Conservation (phyloP, 30 jellyfish, hydroid and myxozoan species). For the Clytia hemisphaerica region DNA sequence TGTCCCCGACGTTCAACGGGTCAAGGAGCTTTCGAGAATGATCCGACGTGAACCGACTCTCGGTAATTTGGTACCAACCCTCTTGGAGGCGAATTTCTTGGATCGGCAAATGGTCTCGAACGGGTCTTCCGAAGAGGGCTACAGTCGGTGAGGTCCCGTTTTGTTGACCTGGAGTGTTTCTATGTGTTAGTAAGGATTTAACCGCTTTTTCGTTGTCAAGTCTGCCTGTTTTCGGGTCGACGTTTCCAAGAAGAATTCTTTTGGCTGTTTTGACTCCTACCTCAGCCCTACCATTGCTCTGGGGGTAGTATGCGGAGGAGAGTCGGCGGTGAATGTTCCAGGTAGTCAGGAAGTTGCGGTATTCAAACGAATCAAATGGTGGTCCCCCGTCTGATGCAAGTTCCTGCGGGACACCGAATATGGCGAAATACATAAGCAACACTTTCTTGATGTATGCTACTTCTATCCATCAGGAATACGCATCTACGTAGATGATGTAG, state of each 20-base stretch:
- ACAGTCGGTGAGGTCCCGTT: slow-evolving; percentile 6
- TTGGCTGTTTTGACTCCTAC: slow-evolving; percentile 18
- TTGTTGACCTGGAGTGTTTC: slow-evolving; percentile 8
- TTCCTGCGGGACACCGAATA: too few relatives aligned
- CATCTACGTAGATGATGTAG: not conserved
- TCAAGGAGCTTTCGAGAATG: slow-evolving; percentile 3
- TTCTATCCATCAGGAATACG: slow-evolving; percentile 11
- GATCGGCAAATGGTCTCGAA: slow-evolving; percentile 1
- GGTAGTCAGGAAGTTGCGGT: not conserved
- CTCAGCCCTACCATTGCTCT: slow-evolving; percentile 32
- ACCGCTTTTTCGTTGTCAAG: slow-evolving; percentile 9
- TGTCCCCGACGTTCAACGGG: not conserved
- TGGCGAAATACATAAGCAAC: too few relatives aligned
- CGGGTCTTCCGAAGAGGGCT: slow-evolving; percentile 13
- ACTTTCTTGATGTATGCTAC: too few relatives aligned
- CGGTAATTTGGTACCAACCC: too few relatives aligned
- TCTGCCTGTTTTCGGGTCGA: not conserved
- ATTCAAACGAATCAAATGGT: too few relatives aligned
- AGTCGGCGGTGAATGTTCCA: slow-evolving; percentile 9
- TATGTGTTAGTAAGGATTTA: not conserved
- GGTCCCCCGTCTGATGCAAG: too few relatives aligned
- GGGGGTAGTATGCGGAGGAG: slow-evolving; percentile 33
- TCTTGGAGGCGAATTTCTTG: too few relatives aligned
- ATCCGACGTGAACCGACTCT: too few relatives aligned
- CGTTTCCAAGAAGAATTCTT: not conserved